These are phyloP conservation scores for Clinocottus analis DNA, from an alignment of 2,113 vertebrate species.

Conservation along the genomic window DNA sequence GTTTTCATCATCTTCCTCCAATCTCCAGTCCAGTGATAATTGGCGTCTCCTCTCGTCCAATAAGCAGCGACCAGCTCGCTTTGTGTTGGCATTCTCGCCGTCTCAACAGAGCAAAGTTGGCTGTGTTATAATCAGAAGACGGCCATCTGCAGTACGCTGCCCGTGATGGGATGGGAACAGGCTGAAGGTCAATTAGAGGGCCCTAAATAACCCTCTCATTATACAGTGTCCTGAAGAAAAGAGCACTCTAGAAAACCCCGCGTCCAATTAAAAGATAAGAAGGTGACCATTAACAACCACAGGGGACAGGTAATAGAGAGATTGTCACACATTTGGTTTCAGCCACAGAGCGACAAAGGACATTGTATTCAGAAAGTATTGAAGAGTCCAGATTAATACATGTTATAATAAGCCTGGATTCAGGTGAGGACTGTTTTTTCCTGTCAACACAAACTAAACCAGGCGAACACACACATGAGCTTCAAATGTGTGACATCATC, in stretches of 20 bases:
- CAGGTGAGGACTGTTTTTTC: not conserved
- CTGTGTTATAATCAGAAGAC: slow-evolving; percentile 29
- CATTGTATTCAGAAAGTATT: not conserved
- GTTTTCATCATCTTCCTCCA: slow-evolving; percentile 28
- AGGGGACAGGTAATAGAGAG: slow-evolving; percentile 52
- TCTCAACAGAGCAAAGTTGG: slow-evolving; percentile 15
- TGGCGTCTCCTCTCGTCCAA: slow-evolving; percentile 37
- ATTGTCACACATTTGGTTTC: slow-evolving; percentile 61
- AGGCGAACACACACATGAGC: not conserved
- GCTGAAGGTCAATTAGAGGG: slow-evolving; percentile 69
- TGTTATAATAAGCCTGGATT: not conserved
- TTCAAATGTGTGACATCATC: slow-evolving; percentile 5
- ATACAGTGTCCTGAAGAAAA: slow-evolving; percentile 71
- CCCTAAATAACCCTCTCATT: slow-evolving; percentile 69
- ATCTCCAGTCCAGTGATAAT: slow-evolving; percentile 40
- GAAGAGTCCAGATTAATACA: slow-evolving; percentile 44
- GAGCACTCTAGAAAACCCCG: slow-evolving; percentile 64
- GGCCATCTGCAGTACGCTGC: slow-evolving; percentile 17
- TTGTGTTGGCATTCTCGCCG: slow-evolving; percentile 3
- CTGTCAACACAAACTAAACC: slow-evolving; percentile 13
- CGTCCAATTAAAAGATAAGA: slow-evolving; percentile 79
- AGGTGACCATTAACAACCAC: slow-evolving; percentile 70
- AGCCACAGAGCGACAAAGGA: slow-evolving; percentile 29
- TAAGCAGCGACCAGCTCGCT: slow-evolving; percentile 11
- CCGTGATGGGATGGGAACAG: slow-evolving; percentile 41